phyloP scores from a whole-genome alignment of 2,797 vertebrate species.

The Erethizon dorsatum region DNA sequence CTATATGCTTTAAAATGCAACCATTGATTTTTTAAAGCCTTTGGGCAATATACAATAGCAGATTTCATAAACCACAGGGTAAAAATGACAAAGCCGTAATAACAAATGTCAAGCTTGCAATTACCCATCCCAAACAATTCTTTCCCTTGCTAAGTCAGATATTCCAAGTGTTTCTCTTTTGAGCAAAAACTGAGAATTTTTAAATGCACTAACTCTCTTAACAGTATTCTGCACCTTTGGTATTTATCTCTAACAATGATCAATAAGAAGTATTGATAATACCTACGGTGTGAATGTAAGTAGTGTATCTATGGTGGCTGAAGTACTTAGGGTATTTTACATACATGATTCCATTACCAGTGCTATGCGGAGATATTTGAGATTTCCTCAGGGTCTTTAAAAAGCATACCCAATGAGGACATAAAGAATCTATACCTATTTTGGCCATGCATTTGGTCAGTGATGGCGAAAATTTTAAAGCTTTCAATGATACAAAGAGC shows the following conservation, averaged over 20 bases:
- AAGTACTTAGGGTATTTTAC: conserved; percentile 34
- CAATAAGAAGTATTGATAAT: conserved; percentile 69
- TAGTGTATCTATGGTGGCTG: neutral
- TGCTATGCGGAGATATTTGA: neutral
- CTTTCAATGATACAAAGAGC: neutral
- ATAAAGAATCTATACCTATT: neutral
- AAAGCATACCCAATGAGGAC: neutral
- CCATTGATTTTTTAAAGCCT: conserved; percentile 87
- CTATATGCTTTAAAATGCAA: conserved; percentile 85
- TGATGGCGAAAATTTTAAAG: neutral
- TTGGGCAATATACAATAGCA: conserved; percentile 85
- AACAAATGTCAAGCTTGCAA: conserved; percentile 86
- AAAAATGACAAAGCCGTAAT: conserved; percentile 87
- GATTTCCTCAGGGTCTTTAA: neutral
- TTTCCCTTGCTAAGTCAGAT: conserved; percentile 75
- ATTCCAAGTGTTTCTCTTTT: conserved; percentile 74
- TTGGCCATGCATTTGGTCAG: neutral
- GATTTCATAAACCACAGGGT: conserved; percentile 84
- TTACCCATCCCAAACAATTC: conserved; percentile 84
- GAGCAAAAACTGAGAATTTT: conserved; percentile 62
- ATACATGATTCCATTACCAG: neutral
- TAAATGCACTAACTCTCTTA: conserved; percentile 60
- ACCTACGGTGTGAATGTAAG: conserved; percentile 58
- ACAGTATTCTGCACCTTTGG: conserved; percentile 62
- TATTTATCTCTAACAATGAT: conserved; percentile 74